Evolutionary conservation across 1,140 invertebrate species (phyloP), one percentile per base, ranked within the genome.

Genomic region (Goniozus legneri): DNA sequence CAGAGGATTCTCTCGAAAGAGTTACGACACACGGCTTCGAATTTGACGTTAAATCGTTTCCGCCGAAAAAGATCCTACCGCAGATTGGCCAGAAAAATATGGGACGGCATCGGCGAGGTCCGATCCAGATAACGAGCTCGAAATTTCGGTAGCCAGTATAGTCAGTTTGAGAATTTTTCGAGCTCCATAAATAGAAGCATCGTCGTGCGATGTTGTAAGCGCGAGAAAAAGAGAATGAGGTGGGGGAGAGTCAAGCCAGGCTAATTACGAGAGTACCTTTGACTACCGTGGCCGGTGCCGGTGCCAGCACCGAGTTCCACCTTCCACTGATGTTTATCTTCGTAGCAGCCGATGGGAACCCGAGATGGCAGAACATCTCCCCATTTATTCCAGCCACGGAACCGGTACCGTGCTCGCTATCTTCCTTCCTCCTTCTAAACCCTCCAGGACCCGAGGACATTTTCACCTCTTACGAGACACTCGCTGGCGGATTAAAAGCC

Each of bases 251-350:
- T 52, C 57, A 37, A 53, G 43, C 39, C 32, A 45, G 62, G 64
- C 62, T 72, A 72, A 72, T 72, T 72, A 72, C 68, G 58, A 50
- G 56, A 54, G 50, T 54, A 50, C 41, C 56, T 61, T 56, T 52
- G 62, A 66, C 66, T 71, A 66, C 64, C 58, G 63, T 60, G 58
- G 58, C 55, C 22, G 3, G 24, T 47, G 54, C 46, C 56, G 50
- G 48, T 53, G 52, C 56, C 45, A 50, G 56, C 52, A n/a, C n/a
- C n/a, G n/a, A n/a, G n/a, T n/a, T n/a, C n/a, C n/a, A n/a, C n/a
- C n/a, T n/a, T n/a, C n/a, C n/a, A 48, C 54, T 47, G 69, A 72
- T 72, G 60, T 67, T 69, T 72, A 72, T 72, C 69, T 72, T 65
- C 47, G 52, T 46, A 56, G 59, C 58, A 41, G 52, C 48, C 58